Conservation (phyloP, 2,888 invertebrate species). For the Torymus aiolomorphi region DNA sequence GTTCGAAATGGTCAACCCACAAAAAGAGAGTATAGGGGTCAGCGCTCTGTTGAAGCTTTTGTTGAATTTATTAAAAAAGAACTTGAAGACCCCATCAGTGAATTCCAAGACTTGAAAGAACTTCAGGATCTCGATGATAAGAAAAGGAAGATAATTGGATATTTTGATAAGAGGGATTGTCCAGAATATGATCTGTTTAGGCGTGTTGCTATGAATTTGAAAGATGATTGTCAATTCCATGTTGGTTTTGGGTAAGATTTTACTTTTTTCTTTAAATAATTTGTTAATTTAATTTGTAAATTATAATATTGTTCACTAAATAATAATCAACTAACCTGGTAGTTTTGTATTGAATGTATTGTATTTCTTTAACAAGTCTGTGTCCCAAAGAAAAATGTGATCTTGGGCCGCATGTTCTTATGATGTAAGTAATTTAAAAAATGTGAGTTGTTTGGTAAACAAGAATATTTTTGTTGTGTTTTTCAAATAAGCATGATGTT, state of each 20-base stretch:
- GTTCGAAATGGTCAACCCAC: constrained; percentile 93
- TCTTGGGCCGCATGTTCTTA: constrained; percentile 70
- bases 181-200: constrained; percentile 88
- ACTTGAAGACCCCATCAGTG: constrained; percentile 89
- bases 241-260: constrained; percentile 89
- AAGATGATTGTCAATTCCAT: constrained; percentile 97
- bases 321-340: too few relatives aligned
- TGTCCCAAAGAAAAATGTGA: constrained; percentile 73
- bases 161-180: constrained; percentile 89
- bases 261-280: constrained; percentile 6
- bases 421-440: constrained; percentile 67
- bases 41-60: constrained; percentile 93
- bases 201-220: constrained; percentile 89
- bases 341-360: constrained; percentile 40
- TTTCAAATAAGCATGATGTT: background rate
- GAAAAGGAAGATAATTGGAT: constrained; percentile 91
- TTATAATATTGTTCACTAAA: too few relatives aligned
- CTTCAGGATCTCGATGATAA: constrained; percentile 86
- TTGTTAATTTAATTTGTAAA: too few relatives aligned
- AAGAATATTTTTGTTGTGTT: background rate
- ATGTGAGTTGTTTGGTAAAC: constrained; percentile 27
- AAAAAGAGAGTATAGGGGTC: constrained; percentile 92
- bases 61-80: constrained; percentile 92
- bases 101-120: constrained; percentile 85
- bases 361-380: constrained; percentile 69